Conservation (phyloP, 2,113 vertebrate genomes). For the Microtus pennsylvanicus region DNA sequence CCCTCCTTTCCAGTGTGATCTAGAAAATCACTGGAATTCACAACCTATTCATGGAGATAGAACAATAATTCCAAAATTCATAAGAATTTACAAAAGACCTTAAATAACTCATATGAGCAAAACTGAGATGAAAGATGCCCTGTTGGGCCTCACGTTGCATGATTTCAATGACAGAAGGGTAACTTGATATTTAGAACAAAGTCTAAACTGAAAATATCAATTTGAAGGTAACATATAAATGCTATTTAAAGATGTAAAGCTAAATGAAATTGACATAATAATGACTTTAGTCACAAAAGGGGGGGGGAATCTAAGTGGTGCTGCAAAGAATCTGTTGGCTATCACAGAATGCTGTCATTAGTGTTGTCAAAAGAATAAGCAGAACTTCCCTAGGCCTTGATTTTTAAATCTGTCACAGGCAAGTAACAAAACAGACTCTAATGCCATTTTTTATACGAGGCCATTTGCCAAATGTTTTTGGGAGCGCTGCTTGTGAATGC, state of each 20-base stretch:
- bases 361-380: neutral
- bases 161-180: neutral
- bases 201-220: constrained; percentile 7
- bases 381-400: neutral
- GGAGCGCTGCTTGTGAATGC: neutral
- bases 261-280: neutral
- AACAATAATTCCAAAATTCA: neutral
- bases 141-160: neutral
- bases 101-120: neutral
- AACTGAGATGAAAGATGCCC: neutral
- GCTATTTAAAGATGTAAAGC: neutral
- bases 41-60: neutral
- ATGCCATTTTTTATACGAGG: neutral
- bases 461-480: neutral
- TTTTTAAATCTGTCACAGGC: neutral
- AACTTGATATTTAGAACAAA: neutral
- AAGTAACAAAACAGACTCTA: neutral
- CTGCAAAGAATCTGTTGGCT: neutral
- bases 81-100: neutral
- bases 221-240: neutral
- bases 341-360: neutral
- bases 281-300: neutral
- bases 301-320: neutral
- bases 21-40: neutral
- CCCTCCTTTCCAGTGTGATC: neutral